A percentile compares a stretch with the other conserved stretches of the same genome.
Conservation (phyloP, 2,113 vertebrate genomes). For the Amblyopsis rosae region DNA sequence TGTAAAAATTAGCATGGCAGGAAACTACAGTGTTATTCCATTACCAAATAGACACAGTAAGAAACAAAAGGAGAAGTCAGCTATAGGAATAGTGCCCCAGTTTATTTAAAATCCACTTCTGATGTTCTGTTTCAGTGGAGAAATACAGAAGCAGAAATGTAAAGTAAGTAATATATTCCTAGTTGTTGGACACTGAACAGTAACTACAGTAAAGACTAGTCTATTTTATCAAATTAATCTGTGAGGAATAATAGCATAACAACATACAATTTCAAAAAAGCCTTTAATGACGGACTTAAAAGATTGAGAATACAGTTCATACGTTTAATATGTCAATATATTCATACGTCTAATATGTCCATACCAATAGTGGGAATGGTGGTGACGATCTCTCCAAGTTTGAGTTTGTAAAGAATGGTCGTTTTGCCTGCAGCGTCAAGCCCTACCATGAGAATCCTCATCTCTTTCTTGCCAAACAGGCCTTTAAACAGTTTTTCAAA, state of each 20-base stretch:
- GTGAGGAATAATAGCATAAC: background rate
- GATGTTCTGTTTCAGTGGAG: background rate
- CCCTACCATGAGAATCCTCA: conserved; percentile 89
- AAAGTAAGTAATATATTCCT: no score
- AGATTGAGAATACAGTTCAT: background rate
- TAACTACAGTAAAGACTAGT: background rate
- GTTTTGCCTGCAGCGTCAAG: conserved; percentile 88
- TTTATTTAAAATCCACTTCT: background rate
- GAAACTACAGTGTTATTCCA: background rate
- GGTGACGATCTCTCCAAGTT: conserved; percentile 86
- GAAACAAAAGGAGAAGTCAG: background rate
- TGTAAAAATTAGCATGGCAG: background rate
- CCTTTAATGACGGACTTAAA: background rate
- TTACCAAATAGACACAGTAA: background rate
- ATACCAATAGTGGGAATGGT: conserved; percentile 87
- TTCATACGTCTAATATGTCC: background rate
- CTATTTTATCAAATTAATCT: background rate
- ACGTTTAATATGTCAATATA: no score
- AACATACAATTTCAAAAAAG: background rate
- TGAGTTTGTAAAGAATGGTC: conserved; percentile 89
- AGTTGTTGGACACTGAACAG: background rate
- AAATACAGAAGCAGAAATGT: background rate
- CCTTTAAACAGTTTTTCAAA: conserved; percentile 81
- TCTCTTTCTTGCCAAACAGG: conserved; percentile 86
- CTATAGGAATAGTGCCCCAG: background rate